These are phyloP conservation scores for Onychostoma macrolepis DNA, from an alignment of 2,113 vertebrate species.

Conservation along the genomic window DNA sequence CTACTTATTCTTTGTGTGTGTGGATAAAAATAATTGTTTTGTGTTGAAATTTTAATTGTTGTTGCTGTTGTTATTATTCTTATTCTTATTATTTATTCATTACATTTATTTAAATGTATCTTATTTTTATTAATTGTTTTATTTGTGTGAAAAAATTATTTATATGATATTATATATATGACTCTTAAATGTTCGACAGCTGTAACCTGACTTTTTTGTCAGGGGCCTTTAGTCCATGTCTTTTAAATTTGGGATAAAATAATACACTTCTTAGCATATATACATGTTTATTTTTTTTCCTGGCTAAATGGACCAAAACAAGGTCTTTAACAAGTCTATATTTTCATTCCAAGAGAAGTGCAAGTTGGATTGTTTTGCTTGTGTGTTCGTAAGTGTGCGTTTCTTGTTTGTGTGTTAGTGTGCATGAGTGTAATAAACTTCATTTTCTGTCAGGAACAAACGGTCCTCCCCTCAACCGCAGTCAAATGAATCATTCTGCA, in stretches of 20 bases:
- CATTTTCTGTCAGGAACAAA: background rate
- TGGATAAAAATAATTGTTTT: no score
- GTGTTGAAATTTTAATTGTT: no score
- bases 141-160: no score
- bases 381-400: background rate
- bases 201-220: background rate
- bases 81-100: background rate
- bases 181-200: no score
- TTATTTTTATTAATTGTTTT: no score
- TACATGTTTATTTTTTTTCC: background rate
- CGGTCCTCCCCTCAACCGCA: background rate
- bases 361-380: background rate
- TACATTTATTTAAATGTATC: no score
- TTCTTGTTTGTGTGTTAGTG: background rate
- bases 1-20: no score
- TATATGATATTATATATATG: no score
- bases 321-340: background rate
- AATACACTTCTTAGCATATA: background rate
- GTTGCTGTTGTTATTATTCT: no score
- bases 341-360: background rate
- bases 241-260: background rate
- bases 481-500: background rate
- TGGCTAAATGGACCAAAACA: background rate
- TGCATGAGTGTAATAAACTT: background rate
- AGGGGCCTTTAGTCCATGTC: no score